Evolutionary conservation across 2,113 vertebrate genomes (phyloP), one percentile per base, ranked within the genome.

Genomic region (Ctenodactylus gundi): DNA sequence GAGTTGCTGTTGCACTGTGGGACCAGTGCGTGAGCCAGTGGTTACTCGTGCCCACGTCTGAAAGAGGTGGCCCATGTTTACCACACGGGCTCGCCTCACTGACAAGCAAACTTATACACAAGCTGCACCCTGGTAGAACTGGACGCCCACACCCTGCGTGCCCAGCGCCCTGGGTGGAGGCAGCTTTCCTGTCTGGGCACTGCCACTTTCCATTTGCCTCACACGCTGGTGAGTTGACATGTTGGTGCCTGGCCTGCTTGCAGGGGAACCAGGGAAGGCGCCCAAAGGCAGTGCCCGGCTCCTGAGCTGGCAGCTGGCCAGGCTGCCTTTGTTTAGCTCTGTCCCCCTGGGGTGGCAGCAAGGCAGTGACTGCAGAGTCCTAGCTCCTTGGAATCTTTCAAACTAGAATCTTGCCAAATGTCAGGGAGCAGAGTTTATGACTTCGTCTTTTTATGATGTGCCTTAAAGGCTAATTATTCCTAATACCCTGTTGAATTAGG

Each of bases 401-500:
- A 44, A 78, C 57, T 55, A 81, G 84, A 85, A 60, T 91, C 77
- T 88, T 85, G 95, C 89, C 94, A 95, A 94, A 96, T 83, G 93
- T 44, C 85, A 93, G 90, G 86, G 88, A 96, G 81, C 72, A 92
- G 91, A 82, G 77, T 91, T 92, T 88, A 72, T 17, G 36, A 70
- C 55, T 76, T 53, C 0, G 31, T 91, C 90, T 85, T 97, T 96
- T 95, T 84, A 91, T 72, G 85, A 94, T 73, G 46, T 58, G 34
- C 80, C 80, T 96, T 81, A 94, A 93, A 97, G 85, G 75, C 93
- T 88, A 96, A 96, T 97, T 97, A 96, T 97, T 96, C 58, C 75
- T 89, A 85, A 80, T 76, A 73, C 55, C 51, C 70, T 44, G 18
- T 68, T 80, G 91, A 95, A 86, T 87, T 85, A 94, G 90, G 55